Conservation (phyloP, 2,797 vertebrate species). For the Characodon lateralis region DNA sequence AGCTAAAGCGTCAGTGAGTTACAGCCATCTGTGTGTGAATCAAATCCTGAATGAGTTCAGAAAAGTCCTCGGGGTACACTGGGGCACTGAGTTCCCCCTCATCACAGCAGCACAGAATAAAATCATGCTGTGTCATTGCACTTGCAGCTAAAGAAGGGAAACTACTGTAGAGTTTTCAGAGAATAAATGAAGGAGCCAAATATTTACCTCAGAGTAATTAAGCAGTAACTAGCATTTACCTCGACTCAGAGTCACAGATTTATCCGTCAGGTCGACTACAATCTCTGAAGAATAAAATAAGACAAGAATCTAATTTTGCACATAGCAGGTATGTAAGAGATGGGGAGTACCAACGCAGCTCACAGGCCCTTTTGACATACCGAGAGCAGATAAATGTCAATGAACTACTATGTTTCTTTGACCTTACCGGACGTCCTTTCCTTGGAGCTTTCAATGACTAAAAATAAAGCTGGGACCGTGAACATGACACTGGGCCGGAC, state of each 20-base stretch:
- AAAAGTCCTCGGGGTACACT: slow-evolving; percentile 27
- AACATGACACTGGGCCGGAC: slow-evolving; percentile 57
- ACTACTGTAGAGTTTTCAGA: neutral
- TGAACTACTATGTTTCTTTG: slow-evolving; percentile 71
- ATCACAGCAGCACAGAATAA: slow-evolving; percentile 5
- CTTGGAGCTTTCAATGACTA: slow-evolving; percentile 55
- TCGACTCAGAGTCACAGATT: neutral
- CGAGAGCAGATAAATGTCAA: slow-evolving; percentile 70
- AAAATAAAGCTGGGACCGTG: slow-evolving; percentile 71
- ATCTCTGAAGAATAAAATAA: neutral
- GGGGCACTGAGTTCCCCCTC: slow-evolving; percentile 25
- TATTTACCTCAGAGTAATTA: neutral
- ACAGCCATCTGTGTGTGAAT: slow-evolving; percentile 25
- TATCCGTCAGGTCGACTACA: neutral
- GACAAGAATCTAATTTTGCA: neutral
- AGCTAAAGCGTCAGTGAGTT: slow-evolving; percentile 20
- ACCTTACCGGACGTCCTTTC: slow-evolving; percentile 64
- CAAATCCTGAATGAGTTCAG: slow-evolving; percentile 39
- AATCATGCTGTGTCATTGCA: neutral
- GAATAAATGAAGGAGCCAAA: neutral
- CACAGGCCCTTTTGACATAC: neutral
- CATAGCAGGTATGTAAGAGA: no score
- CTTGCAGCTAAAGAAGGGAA: neutral
- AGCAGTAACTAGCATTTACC: neutral
- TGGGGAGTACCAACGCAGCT: neutral